Conservation (phyloP, 2,888 invertebrate genomes). For the Andrena praecox region DNA sequence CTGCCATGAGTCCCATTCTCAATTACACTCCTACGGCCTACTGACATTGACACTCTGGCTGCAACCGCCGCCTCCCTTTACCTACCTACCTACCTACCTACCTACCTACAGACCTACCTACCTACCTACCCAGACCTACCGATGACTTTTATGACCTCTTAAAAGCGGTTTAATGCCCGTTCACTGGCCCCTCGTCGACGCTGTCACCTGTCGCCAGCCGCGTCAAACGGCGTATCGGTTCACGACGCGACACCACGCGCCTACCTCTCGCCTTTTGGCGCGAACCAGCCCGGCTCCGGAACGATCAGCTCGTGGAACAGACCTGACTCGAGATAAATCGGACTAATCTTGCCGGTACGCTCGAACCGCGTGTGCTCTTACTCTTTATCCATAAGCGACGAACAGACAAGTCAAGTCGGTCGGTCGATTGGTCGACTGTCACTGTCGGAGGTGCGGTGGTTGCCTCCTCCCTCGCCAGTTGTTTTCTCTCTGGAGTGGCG, state of each 20-base stretch:
- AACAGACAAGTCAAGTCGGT: constrained; percentile 16
- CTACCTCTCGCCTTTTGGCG: constrained; percentile 51
- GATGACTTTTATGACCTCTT: constrained; percentile 81
- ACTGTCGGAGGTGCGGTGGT: constrained; percentile 15
- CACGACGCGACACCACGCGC: constrained; percentile 22
- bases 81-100: constrained; percentile 39
- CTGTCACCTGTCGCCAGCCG: constrained; percentile 59
- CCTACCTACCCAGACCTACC: constrained; percentile 58
- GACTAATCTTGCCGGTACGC: constrained; percentile 53
- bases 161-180: constrained; percentile 72
- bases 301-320: constrained; percentile 11
- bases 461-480: not conserved
- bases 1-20: constrained; percentile 79
- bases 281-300: constrained; percentile 28
- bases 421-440: not conserved
- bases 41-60: constrained; percentile 78
- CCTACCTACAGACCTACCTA: constrained; percentile 58
- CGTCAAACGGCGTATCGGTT: constrained; percentile 52
- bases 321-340: constrained; percentile 24
- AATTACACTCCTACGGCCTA: constrained; percentile 77
- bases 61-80: constrained; percentile 46
- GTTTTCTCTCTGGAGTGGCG: constrained; percentile 69
- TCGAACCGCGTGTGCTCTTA: constrained; percentile 55
- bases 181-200: constrained; percentile 57
- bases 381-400: not conserved